Percentiles rank a stretch among this genome's conserved stretches.
These are phyloP conservation scores for Drosophila pseudotakahashii DNA, from an alignment of 2,888 invertebrate species.

Conservation along the genomic window DNA sequence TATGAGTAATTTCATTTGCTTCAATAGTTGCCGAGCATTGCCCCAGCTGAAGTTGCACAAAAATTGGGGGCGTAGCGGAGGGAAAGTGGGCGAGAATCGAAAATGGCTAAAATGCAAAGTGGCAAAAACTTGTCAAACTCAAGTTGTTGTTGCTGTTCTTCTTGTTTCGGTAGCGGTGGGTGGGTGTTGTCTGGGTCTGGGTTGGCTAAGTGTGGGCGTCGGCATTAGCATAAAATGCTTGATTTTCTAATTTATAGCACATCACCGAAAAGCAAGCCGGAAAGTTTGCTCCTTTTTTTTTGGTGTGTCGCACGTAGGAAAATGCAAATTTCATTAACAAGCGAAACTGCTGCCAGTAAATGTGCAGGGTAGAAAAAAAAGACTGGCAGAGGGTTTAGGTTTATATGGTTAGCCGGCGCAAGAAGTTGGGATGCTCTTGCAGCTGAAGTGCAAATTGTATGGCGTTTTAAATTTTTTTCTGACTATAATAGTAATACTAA, in stretches of 20 bases:
- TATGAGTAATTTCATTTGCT: constrained; percentile 74
- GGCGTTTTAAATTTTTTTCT: neutral
- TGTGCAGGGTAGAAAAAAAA: constrained; percentile 36
- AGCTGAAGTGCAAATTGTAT: neutral
- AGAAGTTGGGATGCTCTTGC: constrained; percentile 31
- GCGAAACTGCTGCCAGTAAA: constrained; percentile 70
- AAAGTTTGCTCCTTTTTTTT: constrained; percentile 48
- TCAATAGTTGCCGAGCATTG: constrained; percentile 52
- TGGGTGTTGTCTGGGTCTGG: constrained; percentile 37
- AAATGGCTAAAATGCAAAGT: constrained; percentile 61
- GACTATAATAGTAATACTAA: neutral
- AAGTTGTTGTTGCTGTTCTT: constrained; percentile 37
- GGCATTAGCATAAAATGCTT: constrained; percentile 75
- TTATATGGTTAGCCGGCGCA: constrained; percentile 1
- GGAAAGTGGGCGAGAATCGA: constrained; percentile 31
- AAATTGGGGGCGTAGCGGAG: constrained; percentile 13
- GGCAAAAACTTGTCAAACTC: constrained; percentile 68
- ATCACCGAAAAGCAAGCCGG: constrained; percentile 64
- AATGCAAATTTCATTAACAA: constrained; percentile 77
- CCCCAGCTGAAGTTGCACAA: constrained; percentile 41
- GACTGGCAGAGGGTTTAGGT: constrained; percentile 7
- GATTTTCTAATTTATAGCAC: constrained; percentile 77
- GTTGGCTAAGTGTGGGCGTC: constrained; percentile 47
- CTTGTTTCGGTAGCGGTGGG: constrained; percentile 15
- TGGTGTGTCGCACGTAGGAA: constrained; percentile 66